Evolutionary conservation across 2,888 invertebrate species (phyloP).

Genomic region (Drosophila nr. perissopoda): DNA sequence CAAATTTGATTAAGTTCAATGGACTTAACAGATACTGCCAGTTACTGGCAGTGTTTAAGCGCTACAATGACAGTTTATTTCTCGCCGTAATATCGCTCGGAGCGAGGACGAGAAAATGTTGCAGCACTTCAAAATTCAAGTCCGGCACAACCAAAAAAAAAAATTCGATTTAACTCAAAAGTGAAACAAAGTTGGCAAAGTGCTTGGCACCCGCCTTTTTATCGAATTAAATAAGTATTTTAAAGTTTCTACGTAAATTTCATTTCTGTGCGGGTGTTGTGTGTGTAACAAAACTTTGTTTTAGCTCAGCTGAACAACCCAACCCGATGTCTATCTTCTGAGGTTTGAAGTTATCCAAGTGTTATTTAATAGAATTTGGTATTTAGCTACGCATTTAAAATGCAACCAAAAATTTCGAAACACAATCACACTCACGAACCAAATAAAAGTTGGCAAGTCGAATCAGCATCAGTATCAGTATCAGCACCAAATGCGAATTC

Average conservation of each 20-base stretch:
- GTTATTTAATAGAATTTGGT: conserved; percentile 33
- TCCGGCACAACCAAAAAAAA: conserved; percentile 12
- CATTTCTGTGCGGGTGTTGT: background rate
- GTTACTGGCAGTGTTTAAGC: conserved; percentile 51
- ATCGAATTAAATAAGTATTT: conserved; percentile 66
- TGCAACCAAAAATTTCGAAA: background rate
- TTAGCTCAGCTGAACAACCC: conserved; percentile 2
- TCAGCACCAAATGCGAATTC: conserved; percentile 43
- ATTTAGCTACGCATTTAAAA: conserved; percentile 4
- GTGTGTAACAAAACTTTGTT: conserved; percentile 14
- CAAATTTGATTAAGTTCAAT: conserved; percentile 65
- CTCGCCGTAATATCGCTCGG: background rate
- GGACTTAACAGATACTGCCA: conserved; percentile 46
- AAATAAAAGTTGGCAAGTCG: conserved; percentile 1
- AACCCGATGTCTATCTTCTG: conserved; percentile 3
- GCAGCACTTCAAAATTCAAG: background rate
- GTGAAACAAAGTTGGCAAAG: conserved; percentile 67
- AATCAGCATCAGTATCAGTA: conserved; percentile 8
- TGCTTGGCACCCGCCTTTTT: conserved; percentile 41
- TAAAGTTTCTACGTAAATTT: conserved; percentile 33
- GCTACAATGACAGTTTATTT: conserved; percentile 22
- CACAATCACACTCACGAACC: background rate
- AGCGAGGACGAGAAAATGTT: conserved; percentile 5
- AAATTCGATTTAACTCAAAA: conserved; percentile 65
- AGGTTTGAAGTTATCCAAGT: conserved; percentile 26